Evolutionary conservation across 2,888 invertebrate genomes (phyloP), one percentile per base, ranked within the genome.

Genomic region (Oegoconia quadripuncta): DNA sequence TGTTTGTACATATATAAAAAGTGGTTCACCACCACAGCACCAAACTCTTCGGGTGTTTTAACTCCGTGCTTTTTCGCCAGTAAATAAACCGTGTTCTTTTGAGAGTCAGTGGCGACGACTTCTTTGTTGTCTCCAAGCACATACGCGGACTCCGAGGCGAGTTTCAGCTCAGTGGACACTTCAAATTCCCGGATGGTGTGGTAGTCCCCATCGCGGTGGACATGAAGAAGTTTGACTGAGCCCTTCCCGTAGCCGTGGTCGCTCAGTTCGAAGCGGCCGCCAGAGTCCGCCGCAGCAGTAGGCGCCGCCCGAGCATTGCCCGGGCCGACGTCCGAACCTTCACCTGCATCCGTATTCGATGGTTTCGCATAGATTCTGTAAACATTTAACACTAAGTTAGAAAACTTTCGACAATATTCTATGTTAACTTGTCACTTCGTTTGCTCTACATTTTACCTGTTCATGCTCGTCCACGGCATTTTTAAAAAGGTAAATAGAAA

Each of bases 51-150:
- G 0, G 94, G 93, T 16, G 92, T 91, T 53, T 91, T 91, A 18
- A 95, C 90, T 33, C 94, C 95, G 64, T 92, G 88, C 59, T 93
- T 93, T 64, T 94, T 94, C 5, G 95, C 95, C 51, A 95, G 70
- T 25, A 95, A 74, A 64, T 94, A 95, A 23, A 95, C 92, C 1
- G 94, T 94, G 64, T 95, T 95, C 77, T 95, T 95, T 69, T 95
- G 95, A 0, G 94, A 92, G 63, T 95, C 95, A 0, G 95, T 95
- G 8, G 94, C 94, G 12, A 95, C 92, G 43, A 95, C 92, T 61
- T 93, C 93, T 34, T 91, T 89, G 64, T 95, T 95, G 74, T 95
- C 93, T n/a, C 93, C 93, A 47, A 88, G 64, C 1, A 92, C 75
- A 71, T 93, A 95, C 48, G 95, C 94, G 48, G 91, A 91, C 61